Evolutionary conservation across 2,888 invertebrate species (phyloP).

Genomic region (Pilophorus perplexus): DNA sequence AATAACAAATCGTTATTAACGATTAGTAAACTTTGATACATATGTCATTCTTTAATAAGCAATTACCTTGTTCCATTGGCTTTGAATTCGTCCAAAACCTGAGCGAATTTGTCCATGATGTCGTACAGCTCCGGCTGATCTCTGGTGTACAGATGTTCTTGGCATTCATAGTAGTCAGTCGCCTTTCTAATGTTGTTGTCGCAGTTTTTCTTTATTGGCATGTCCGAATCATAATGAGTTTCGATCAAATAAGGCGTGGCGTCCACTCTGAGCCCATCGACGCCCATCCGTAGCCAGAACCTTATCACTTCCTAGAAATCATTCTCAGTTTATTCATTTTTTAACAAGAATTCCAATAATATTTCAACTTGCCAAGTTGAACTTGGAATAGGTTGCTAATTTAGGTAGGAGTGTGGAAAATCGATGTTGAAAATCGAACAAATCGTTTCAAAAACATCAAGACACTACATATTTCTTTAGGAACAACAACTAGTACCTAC

Average conservation of each 20-base stretch:
- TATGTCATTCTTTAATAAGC: constrained; percentile 49
- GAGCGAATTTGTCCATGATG: constrained; percentile 60
- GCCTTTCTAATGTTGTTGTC: constrained; percentile 41
- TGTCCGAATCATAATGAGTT: constrained; percentile 58
- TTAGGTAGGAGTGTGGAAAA: too few relatives aligned
- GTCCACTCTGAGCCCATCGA: constrained; percentile 80
- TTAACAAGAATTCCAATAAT: constrained; percentile 49
- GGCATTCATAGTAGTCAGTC: constrained; percentile 46
- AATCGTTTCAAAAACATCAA: too few relatives aligned
- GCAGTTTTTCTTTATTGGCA: constrained; percentile 58
- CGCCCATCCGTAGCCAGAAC: constrained; percentile 73
- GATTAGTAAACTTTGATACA: too few relatives aligned
- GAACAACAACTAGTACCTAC: too few relatives aligned
- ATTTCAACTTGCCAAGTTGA: neutral
- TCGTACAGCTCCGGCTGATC: constrained; percentile 61
- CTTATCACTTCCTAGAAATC: constrained; percentile 58
- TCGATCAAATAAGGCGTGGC: constrained; percentile 69
- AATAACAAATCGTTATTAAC: neutral
- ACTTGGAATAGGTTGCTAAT: neutral
- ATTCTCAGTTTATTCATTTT: too few relatives aligned
- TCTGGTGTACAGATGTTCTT: constrained; percentile 63
- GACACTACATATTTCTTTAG: too few relatives aligned
- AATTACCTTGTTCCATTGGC: too few relatives aligned
- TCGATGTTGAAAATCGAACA: too few relatives aligned
- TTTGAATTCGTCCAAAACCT: constrained; percentile 57